Conservation (phyloP, 2,888 invertebrate species). For the Desoria tigrina region DNA sequence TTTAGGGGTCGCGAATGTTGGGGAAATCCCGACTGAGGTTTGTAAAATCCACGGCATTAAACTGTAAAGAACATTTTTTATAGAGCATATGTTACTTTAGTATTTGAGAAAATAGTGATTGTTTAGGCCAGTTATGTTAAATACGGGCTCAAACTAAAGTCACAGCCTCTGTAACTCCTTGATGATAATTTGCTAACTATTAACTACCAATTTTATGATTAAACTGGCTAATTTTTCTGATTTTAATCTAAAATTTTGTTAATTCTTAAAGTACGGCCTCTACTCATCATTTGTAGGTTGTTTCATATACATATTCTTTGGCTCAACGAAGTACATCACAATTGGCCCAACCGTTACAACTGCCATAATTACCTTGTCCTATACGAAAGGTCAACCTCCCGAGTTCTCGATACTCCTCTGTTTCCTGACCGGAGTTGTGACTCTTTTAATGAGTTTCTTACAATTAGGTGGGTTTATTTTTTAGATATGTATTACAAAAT, state of each 20-base stretch:
- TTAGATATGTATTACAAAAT: background rate
- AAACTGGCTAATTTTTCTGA: too few species aligned
- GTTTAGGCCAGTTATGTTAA: too few species aligned
- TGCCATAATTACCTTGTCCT: slow-evolving; percentile 77
- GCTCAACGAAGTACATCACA: slow-evolving; percentile 60
- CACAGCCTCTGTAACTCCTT: too few species aligned
- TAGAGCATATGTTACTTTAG: too few species aligned
- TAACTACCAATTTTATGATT: too few species aligned
- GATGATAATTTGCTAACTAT: too few species aligned
- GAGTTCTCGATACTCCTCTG: slow-evolving; percentile 80
- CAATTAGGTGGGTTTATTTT: slow-evolving; percentile 1
- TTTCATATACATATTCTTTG: slow-evolving; percentile 60
- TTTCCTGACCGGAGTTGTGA: slow-evolving; percentile 77
- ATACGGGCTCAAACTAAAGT: too few species aligned
- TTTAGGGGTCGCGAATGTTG: slow-evolving; percentile 59
- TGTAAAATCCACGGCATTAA: too few species aligned
- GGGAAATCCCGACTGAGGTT: slow-evolving; percentile 59
- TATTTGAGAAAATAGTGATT: too few species aligned
- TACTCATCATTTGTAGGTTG: slow-evolving; percentile 61
- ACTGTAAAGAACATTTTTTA: background rate
- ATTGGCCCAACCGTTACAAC: slow-evolving; percentile 59
- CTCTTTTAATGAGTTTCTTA: slow-evolving; percentile 74
- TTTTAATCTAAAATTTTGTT: too few species aligned
- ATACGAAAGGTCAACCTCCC: slow-evolving; percentile 66
- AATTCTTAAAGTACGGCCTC: slow-evolving; percentile 60